These are phyloP conservation scores for Diglossa brunneiventris DNA, from an alignment of 2,113 vertebrate species.

Conservation along the genomic window DNA sequence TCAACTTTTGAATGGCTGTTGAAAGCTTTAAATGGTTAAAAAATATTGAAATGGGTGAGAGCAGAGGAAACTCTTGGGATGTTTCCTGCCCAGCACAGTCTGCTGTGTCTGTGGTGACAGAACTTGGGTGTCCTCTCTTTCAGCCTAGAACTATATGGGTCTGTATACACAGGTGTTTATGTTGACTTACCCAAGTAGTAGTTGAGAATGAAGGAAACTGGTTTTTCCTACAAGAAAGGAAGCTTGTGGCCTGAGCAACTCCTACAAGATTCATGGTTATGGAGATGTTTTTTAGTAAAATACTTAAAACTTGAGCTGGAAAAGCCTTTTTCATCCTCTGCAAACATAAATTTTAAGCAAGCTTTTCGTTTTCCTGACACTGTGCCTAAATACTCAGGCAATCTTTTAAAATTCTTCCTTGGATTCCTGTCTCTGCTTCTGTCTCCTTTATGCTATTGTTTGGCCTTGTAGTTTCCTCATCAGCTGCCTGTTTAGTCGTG, in stretches of 20 bases:
- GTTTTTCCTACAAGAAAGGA: no score
- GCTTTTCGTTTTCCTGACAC: no score
- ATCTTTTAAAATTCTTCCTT: background rate
- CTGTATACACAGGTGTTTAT: background rate
- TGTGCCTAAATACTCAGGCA: background rate
- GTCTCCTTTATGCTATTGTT: background rate
- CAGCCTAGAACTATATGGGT: background rate
- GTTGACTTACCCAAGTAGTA: background rate
- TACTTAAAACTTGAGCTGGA: no score
- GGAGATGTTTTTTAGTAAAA: no score
- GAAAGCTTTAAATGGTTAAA: background rate
- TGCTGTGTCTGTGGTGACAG: background rate
- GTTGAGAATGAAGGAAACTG: no score
- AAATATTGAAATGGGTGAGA: background rate
- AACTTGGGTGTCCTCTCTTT: background rate
- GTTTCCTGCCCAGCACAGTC: background rate
- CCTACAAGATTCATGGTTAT: no score
- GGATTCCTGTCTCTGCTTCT: background rate
- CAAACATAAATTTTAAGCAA: no score
- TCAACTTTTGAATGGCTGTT: background rate
- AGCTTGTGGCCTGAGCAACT: no score
- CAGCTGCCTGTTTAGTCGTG: background rate
- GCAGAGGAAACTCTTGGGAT: background rate
- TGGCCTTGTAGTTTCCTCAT: background rate
- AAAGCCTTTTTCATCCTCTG: no score